Conservation (phyloP, 2,888 invertebrate species). For the Drosophila lacicola region DNA sequence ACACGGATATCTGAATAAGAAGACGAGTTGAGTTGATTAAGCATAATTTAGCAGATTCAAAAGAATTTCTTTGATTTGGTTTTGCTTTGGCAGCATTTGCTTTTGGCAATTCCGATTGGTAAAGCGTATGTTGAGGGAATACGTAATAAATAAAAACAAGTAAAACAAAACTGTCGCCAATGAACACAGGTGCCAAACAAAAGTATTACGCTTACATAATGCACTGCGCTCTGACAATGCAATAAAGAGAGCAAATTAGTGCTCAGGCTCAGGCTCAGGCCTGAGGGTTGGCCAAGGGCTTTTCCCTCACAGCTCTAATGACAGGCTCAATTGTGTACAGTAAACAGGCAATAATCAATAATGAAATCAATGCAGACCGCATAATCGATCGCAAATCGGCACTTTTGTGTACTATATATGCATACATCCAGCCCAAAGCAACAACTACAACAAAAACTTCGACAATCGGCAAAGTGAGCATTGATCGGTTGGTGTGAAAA, state of each 20-base stretch:
- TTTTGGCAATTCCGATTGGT: constrained; percentile 53
- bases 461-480: constrained; percentile 66
- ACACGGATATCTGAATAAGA: too few species aligned
- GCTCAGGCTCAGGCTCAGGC: background rate
- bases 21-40: too few species aligned
- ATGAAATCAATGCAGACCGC: constrained; percentile 70
- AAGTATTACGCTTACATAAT: constrained; percentile 72
- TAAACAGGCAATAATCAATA: constrained; percentile 62
- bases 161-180: constrained; percentile 41
- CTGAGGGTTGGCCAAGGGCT: constrained; percentile 8
- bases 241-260: constrained; percentile 73
- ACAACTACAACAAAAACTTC: constrained; percentile 16
- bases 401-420: constrained; percentile 5
- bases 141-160: constrained; percentile 13
- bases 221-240: constrained; percentile 64
- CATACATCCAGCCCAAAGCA: constrained; percentile 7
- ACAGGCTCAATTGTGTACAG: constrained; percentile 38
- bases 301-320: constrained; percentile 39
- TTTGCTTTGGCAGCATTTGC: constrained; percentile 75
- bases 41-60: constrained; percentile 46
- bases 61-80: constrained; percentile 73
- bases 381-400: constrained; percentile 69
- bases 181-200: constrained; percentile 78
- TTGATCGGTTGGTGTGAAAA: constrained; percentile 60
- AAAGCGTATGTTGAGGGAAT: constrained; percentile 32